Percentiles rank a stretch among this genome's conserved stretches.
Evolutionary conservation across 2,888 invertebrate species (phyloP).

Genomic region (Orthosia incerta): DNA sequence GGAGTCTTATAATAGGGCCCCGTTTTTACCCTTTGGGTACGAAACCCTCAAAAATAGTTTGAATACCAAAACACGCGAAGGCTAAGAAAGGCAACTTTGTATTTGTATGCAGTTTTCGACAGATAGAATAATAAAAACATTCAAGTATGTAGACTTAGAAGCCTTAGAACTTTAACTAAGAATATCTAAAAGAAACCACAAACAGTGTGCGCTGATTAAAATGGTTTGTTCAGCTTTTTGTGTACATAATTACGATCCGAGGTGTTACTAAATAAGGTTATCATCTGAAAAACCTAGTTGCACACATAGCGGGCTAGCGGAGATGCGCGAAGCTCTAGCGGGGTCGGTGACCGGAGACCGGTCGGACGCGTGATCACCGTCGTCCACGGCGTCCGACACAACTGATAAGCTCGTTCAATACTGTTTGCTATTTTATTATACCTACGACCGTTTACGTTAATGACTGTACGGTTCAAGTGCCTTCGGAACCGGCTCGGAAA

Average conservation of each 20-base stretch:
- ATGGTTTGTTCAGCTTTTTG: conserved; percentile 52
- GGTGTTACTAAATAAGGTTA: conserved; percentile 75
- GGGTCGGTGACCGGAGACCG: conserved; percentile 85
- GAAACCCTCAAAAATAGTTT: too few species aligned
- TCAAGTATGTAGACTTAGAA: conserved; percentile 3
- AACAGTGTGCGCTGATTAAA: conserved; percentile 34
- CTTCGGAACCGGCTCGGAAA: conserved; percentile 57
- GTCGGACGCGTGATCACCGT: conserved; percentile 80
- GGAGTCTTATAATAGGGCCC: too few species aligned
- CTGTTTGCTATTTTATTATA: conserved; percentile 74
- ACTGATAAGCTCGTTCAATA: conserved; percentile 74
- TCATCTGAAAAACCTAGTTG: conserved; percentile 80
- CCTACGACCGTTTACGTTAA: conserved; percentile 60
- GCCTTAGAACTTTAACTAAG: conserved; percentile 13
- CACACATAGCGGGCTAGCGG: conserved; percentile 78
- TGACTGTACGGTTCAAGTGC: conserved; percentile 45
- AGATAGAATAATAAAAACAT: conserved; percentile 2
- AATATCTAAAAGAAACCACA: conserved; percentile 25
- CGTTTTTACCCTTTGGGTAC: too few species aligned
- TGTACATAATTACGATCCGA: conserved; percentile 42
- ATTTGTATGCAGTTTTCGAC: conserved; percentile 1
- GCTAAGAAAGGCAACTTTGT: conserved; percentile 9
- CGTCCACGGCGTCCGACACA: conserved; percentile 75
- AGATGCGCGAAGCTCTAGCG: conserved; percentile 76
- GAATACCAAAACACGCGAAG: conserved; percentile 22